A percentile compares a stretch with the other conserved stretches of the same genome.
Conservation (phyloP, 2,888 invertebrate genomes). For the Tinea trinotella region DNA sequence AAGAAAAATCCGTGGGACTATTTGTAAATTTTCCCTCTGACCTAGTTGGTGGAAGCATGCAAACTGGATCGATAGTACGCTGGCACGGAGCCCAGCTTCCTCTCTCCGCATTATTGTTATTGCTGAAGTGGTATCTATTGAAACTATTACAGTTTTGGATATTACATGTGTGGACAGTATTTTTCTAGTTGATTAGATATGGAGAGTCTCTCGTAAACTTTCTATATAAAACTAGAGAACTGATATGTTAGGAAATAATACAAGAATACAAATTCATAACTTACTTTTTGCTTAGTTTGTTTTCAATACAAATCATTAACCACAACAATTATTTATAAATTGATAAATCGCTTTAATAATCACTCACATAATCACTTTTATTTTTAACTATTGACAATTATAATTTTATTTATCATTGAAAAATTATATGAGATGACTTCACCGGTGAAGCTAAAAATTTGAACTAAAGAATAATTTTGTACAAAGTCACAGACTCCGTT, state of each 20-base stretch:
- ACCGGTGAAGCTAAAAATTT: slow-evolving; percentile 45
- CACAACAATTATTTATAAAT: too few relatives aligned
- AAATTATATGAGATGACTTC: slow-evolving; percentile 30
- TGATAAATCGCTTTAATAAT: too few relatives aligned
- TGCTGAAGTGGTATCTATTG: slow-evolving; percentile 12
- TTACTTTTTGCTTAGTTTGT: too few relatives aligned
- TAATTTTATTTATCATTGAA: background rate
- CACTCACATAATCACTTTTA: too few relatives aligned
- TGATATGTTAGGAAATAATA: too few relatives aligned
- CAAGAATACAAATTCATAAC: too few relatives aligned
- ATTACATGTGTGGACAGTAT: background rate
- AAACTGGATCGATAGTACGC: slow-evolving; percentile 58
- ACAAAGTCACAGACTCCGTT: slow-evolving; percentile 35
- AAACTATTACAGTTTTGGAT: background rate
- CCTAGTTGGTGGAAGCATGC: slow-evolving; percentile 49
- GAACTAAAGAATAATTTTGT: slow-evolving; percentile 47
- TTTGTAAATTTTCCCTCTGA: slow-evolving; percentile 71
- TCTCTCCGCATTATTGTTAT: slow-evolving; percentile 21
- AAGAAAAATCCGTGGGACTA: slow-evolving; percentile 29
- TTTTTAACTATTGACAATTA: too few relatives aligned
- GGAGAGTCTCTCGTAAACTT: background rate
- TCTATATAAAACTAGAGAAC: too few relatives aligned
- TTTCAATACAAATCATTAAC: too few relatives aligned
- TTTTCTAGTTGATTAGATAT: background rate
- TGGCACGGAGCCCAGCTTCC: slow-evolving; percentile 69